These are phyloP conservation scores for Drosophila falleni DNA, from an alignment of 2,888 invertebrate species.

Conservation along the genomic window DNA sequence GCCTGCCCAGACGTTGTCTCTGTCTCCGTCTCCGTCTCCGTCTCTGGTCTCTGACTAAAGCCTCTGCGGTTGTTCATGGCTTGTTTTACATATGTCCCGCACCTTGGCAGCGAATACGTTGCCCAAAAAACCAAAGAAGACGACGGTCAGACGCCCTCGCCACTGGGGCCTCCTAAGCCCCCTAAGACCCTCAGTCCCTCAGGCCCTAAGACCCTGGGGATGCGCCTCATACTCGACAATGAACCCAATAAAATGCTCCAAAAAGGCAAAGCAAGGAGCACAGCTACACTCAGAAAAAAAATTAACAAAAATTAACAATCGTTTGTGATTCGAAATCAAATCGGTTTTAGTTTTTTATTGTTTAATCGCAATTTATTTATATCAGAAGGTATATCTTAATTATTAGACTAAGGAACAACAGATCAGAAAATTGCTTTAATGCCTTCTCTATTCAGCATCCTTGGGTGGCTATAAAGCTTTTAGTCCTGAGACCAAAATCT, in stretches of 20 bases:
- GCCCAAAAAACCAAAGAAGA: constrained; percentile 11
- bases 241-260: constrained; percentile 76
- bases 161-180: constrained; percentile 4
- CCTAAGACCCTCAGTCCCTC: background rate
- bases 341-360: no score
- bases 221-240: constrained; percentile 64
- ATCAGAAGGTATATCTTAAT: no score
- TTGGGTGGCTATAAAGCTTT: no score
- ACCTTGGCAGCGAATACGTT: constrained; percentile 68
- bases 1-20: constrained; percentile 11
- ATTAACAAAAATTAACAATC: no score
- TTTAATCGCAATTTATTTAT: no score
- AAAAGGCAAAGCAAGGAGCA: constrained; percentile 58
- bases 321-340: no score
- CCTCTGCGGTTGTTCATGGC: constrained; percentile 75
- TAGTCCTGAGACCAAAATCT: no score
- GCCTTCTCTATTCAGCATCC: no score
- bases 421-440: no score
- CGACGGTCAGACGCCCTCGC: constrained; percentile 49
- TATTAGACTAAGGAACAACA: no score
- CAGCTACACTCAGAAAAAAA: background rate
- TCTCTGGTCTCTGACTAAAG: background rate
- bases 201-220: constrained; percentile 33
- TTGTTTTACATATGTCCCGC: constrained; percentile 85
- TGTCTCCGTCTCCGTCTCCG: constrained; percentile 5